phyloP scores from a whole-genome alignment of 1,140 invertebrate genomes.

The Neodiprion fabricii region DNA sequence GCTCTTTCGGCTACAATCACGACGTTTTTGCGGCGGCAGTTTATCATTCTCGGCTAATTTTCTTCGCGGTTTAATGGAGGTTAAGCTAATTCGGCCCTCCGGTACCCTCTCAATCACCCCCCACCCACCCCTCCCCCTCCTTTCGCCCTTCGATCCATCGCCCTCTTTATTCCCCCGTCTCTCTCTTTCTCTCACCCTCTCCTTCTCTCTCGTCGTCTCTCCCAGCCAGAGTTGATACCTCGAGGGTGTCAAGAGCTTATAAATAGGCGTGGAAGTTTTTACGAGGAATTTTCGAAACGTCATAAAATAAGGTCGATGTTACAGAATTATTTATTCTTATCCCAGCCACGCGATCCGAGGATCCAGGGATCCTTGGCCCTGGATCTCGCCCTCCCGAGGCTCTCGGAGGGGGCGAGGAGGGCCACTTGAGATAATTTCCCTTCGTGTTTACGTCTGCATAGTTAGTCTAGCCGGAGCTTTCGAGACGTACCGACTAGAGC shows the following conservation, averaged over 20 bases:
- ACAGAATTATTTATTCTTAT: neutral
- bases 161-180: too few species aligned
- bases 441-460: neutral
- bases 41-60: conserved; percentile 1
- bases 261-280: neutral
- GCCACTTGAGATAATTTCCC: conserved; percentile 3
- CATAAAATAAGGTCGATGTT: neutral
- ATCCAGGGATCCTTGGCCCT: neutral
- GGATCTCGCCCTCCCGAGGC: neutral
- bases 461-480: neutral
- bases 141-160: too few species aligned
- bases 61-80: neutral
- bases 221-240: neutral
- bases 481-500: neutral
- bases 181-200: too few species aligned
- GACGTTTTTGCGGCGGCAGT: neutral
- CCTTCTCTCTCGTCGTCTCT: too few species aligned
- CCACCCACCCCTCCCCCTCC: too few species aligned
- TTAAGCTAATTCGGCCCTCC: neutral
- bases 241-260: neutral
- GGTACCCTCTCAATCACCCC: neutral
- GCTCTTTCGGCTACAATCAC: neutral
- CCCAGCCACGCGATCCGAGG: neutral
- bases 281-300: neutral
- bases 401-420: neutral